phyloP scores from a whole-genome alignment of 2,888 invertebrate genomes.

The Alcis repandata region DNA sequence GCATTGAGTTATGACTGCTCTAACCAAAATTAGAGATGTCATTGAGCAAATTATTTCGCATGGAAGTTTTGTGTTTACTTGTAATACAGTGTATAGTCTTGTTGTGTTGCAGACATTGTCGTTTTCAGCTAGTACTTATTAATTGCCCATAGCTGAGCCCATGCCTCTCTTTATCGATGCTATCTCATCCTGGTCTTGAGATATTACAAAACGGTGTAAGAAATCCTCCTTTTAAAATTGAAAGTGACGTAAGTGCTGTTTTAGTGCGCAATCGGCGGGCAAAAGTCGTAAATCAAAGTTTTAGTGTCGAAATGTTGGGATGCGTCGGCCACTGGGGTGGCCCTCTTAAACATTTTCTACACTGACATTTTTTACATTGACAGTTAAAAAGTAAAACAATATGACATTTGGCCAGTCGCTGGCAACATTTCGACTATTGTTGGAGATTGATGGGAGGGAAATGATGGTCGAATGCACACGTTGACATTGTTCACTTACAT shows the following conservation, averaged over 20 bases:
- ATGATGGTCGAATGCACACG: slow-evolving; percentile 50
- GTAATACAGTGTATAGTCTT: too few relatives aligned
- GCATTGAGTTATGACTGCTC: too few relatives aligned
- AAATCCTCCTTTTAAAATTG: slow-evolving; percentile 80
- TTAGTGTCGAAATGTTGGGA: slow-evolving; percentile 86
- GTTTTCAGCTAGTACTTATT: too few relatives aligned
- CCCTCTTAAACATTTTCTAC: slow-evolving; percentile 71
- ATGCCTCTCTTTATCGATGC: too few relatives aligned
- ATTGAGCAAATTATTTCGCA: too few relatives aligned
- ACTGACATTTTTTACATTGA: slow-evolving; percentile 60
- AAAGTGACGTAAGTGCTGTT: slow-evolving; percentile 86
- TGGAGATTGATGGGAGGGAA: slow-evolving; percentile 64
- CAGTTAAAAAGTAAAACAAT: slow-evolving; percentile 75
- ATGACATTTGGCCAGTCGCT: slow-evolving; percentile 75
- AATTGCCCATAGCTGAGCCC: too few relatives aligned
- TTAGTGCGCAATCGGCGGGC: slow-evolving; percentile 85
- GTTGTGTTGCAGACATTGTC: too few relatives aligned
- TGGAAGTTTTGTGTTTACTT: too few relatives aligned
- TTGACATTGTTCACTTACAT: slow-evolving; percentile 57
- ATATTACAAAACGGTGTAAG: slow-evolving; percentile 69
- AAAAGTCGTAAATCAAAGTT: slow-evolving; percentile 85
- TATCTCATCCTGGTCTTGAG: too few relatives aligned
- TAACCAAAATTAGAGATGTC: too few relatives aligned
- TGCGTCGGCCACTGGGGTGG: slow-evolving; percentile 85
- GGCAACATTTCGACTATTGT: slow-evolving; percentile 74